Evolutionary conservation across 2,888 invertebrate species (phyloP).

Genomic region (Hermodice carunculata): DNA sequence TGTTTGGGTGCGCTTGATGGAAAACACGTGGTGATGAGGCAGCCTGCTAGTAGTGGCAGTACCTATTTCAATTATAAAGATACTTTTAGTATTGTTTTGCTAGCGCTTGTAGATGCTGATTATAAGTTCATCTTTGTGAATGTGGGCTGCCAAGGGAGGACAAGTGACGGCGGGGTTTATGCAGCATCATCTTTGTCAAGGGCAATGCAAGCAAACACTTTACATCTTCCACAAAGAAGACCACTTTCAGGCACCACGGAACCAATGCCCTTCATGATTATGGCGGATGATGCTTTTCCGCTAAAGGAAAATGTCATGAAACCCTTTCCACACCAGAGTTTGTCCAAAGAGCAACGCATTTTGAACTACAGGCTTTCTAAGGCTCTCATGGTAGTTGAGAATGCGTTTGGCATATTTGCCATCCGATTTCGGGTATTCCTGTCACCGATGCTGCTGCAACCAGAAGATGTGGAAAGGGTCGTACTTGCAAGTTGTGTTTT

Average conservation of each 20-base stretch:
- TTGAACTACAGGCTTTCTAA: slow-evolving; percentile 17
- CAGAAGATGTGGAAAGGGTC: neutral
- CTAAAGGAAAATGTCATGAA: slow-evolving; percentile 30
- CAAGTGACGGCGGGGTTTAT: slow-evolving; percentile 37
- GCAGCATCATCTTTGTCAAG: slow-evolving; percentile 9
- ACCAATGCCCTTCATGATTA: slow-evolving; percentile 18
- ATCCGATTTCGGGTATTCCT: neutral
- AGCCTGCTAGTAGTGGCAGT: neutral
- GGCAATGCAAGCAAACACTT: slow-evolving; percentile 9
- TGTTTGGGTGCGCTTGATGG: slow-evolving; percentile 24
- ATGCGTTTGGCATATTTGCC: slow-evolving; percentile 17
- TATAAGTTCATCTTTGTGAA: slow-evolving; percentile 23
- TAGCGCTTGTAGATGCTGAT: slow-evolving; percentile 23
- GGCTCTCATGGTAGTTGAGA: slow-evolving; percentile 16
- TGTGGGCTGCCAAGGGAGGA: slow-evolving; percentile 33
- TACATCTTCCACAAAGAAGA: slow-evolving; percentile 25
- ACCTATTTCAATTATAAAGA: slow-evolving; percentile 20
- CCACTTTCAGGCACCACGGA: slow-evolving; percentile 1
- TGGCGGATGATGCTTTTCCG: slow-evolving; percentile 40
- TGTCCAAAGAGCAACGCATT: slow-evolving; percentile 15
- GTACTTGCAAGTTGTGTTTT: neutral
- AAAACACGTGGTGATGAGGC: slow-evolving; percentile 10
- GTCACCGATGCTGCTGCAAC: neutral
- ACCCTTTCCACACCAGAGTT: slow-evolving; percentile 25
- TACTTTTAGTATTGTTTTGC: slow-evolving; percentile 15